Evolutionary conservation across 2,113 vertebrate species (phyloP).

Genomic region (Anoura caudifer): DNA sequence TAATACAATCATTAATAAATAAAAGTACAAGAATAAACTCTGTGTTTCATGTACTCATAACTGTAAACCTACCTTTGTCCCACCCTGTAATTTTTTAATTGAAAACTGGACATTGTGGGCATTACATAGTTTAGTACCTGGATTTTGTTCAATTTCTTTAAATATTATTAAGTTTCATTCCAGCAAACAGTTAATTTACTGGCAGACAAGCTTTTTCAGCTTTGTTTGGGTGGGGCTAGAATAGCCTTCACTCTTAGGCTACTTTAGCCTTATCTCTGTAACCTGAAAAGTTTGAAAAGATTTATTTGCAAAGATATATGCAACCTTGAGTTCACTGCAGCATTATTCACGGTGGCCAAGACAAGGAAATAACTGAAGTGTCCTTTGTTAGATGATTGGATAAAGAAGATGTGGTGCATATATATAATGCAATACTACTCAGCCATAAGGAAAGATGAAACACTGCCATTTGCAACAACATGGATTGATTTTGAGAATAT

Average conservation of each 20-base stretch:
- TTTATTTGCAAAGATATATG: not conserved
- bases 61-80: no score
- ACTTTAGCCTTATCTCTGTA: not conserved
- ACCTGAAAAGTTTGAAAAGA: not conserved
- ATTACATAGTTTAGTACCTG: not conserved
- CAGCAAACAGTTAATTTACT: constrained; percentile 13
- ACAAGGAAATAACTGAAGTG: not conserved
- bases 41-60: no score
- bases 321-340: not conserved
- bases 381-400: not conserved
- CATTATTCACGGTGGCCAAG: not conserved
- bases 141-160: constrained; percentile 30
- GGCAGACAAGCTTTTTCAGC: not conserved
- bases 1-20: no score
- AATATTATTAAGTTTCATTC: not conserved
- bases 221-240: not conserved
- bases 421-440: not conserved
- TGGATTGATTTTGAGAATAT: not conserved
- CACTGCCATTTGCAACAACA: not conserved
- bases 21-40: no score
- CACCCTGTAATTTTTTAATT: not conserved
- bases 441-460: not conserved
- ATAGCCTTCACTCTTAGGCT: not conserved
- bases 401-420: not conserved
- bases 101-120: not conserved